Base-by-base conservation (phyloP, 53 echinoderm and acorn worm species). In the Stichopus horrens region DNA sequence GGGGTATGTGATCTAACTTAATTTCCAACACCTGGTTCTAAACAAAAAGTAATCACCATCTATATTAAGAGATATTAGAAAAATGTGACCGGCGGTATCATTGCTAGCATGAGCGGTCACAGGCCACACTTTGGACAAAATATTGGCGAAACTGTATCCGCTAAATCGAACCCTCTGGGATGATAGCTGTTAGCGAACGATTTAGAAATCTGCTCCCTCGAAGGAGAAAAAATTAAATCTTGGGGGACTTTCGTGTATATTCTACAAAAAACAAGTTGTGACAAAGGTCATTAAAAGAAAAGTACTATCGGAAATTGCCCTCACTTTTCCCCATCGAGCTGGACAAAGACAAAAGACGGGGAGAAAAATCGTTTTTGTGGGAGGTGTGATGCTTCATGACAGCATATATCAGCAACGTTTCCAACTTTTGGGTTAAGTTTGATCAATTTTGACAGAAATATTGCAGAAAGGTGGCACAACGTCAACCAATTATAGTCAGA, bases 11-110 rank as follows among this genome's bases (percentile, higher is more conserved):
- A 54, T 54, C 19, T 80, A 55, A 55, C 56, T 80, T 80, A 80
- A 80, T 80, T 53, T 80, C 57, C 56, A 80, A 55, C 80, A 80
- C 80, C 80, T 80, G 80, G 80, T 80, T 80, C 71, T 80, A 57
- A 80, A 54, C 56, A 80, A 57, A 55, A 80, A 57, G 80, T 57
- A 80, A 55, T 80, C 80, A 80, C 19, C 18, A 57, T 80, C 56
- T 55, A 80, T 80, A 80, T 57, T 6, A 22, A 80, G 52, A n/a
- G 55, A 78, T 23, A 78, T 78, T 78, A 78, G 75, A 23, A 78
- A n/a, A 78, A 54, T 53, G 5, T 55, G 53, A 78, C 78, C 78
- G 16, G 4, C 19, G 71, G 71, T 71, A 71, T 71, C n/a, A 18
- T 71, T 71, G 18, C 18, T 71, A 5, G 21, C 18, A 71, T 13